These are phyloP conservation scores for Rhaphigaster nebulosa DNA, from an alignment of 2,888 invertebrate species.

Conservation along the genomic window DNA sequence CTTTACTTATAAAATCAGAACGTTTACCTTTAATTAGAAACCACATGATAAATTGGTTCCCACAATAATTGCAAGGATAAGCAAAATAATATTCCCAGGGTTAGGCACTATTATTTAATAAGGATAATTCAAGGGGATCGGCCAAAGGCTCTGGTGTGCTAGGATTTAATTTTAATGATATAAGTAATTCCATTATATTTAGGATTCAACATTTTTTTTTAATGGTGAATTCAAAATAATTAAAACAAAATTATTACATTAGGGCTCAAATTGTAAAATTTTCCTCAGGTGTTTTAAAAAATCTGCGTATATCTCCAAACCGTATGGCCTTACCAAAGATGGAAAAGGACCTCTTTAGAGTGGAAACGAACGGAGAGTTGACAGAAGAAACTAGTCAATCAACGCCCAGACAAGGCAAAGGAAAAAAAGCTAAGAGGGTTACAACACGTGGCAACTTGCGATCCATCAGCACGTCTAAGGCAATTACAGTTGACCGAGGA, in stretches of 20 bases:
- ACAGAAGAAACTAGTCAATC: not conserved
- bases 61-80: conserved; percentile 10
- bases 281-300: not conserved
- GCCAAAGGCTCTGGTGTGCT: not conserved
- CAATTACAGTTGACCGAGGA: not conserved
- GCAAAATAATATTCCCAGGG: conserved; percentile 44
- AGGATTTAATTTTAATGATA: not conserved
- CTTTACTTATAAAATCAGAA: conserved; percentile 7
- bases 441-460: not conserved
- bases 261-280: too few species aligned
- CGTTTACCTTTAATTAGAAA: conserved; percentile 29
- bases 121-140: not conserved
- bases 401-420: not conserved
- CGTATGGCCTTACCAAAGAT: not conserved
- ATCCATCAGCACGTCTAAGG: not conserved
- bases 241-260: too few species aligned
- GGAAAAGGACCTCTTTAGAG: not conserved
- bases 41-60: conserved; percentile 40
- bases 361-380: not conserved
- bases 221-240: not conserved
- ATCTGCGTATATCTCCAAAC: not conserved
- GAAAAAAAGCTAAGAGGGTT: not conserved
- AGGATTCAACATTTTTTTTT: not conserved
- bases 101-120: conserved; percentile 34
- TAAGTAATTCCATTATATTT: not conserved